phyloP scores from a whole-genome alignment of 2,113 vertebrate genomes.

The Peromyscus polionotus region DNA sequence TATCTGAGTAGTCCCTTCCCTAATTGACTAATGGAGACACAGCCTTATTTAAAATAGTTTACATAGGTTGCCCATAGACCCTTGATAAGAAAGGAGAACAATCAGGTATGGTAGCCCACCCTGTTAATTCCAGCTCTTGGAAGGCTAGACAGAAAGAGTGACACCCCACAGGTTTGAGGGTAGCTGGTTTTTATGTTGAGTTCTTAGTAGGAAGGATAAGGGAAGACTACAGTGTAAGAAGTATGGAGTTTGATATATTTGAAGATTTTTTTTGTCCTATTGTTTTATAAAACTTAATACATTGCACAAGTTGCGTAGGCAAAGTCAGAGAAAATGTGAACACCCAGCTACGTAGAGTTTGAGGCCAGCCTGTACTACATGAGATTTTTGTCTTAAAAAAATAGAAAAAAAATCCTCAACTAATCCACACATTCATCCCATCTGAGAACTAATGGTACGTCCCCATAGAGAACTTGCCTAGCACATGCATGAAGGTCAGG shows the following conservation, averaged over 20 bases:
- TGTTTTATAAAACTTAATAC: slow-evolving; percentile 22
- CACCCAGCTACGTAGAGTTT: background rate
- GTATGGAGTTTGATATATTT: background rate
- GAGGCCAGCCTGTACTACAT: background rate
- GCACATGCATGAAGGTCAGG: background rate
- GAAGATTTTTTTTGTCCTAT: background rate
- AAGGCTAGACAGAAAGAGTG: background rate
- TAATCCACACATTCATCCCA: background rate
- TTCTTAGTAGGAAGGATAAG: background rate
- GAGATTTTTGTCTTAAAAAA: background rate
- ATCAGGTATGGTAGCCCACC: background rate
- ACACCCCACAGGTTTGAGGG: background rate
- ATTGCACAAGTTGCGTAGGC: background rate
- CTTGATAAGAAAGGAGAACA: background rate
- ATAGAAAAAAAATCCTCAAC: background rate
- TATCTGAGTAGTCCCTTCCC: background rate
- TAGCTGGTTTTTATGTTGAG: background rate
- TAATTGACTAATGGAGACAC: slow-evolving; percentile 18
- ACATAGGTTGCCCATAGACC: background rate
- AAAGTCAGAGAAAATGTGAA: background rate
- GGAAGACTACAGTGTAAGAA: background rate
- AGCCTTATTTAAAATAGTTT: background rate
- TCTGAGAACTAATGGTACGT: background rate
- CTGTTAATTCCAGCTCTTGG: background rate
- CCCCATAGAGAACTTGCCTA: background rate